Percentiles rank a stretch among this genome's conserved stretches.
phyloP scores from a whole-genome alignment of 1,140 invertebrate species.

The Mamestra configurata region DNA sequence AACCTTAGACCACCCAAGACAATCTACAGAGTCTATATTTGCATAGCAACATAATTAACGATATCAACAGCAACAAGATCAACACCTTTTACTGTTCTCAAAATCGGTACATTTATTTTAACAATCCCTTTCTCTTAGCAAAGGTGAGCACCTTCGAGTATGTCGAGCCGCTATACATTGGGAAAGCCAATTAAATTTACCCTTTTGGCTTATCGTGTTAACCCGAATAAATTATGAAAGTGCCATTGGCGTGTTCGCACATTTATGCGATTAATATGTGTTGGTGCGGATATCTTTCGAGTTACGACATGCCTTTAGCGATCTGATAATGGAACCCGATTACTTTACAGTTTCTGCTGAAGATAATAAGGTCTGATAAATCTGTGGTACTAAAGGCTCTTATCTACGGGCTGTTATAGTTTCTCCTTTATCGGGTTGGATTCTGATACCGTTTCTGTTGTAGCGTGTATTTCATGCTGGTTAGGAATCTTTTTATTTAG shows the following conservation, averaged over 20 bases:
- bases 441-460: neutral
- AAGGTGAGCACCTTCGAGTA: slow-evolving; percentile 29
- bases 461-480: neutral
- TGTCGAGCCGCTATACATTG: slow-evolving; percentile 37
- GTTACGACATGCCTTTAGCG: slow-evolving; percentile 2
- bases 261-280: slow-evolving; percentile 8
- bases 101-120: slow-evolving; percentile 30
- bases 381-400: neutral
- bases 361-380: neutral
- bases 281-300: neutral
- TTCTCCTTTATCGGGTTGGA: neutral
- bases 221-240: slow-evolving; percentile 47
- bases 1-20: neutral
- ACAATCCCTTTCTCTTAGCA: slow-evolving; percentile 40
- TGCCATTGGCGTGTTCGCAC: slow-evolving; percentile 27
- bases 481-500: neutral
- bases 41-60: neutral
- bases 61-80: neutral
- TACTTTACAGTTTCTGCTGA: neutral
- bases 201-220: slow-evolving; percentile 48
- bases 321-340: slow-evolving; percentile 8
- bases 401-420: neutral
- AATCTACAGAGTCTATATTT: neutral
- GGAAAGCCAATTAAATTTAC: slow-evolving; percentile 48
- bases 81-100: slow-evolving; percentile 34